Conservation (phyloP, 2,888 invertebrate species). For the Petrophora chlorosata region DNA sequence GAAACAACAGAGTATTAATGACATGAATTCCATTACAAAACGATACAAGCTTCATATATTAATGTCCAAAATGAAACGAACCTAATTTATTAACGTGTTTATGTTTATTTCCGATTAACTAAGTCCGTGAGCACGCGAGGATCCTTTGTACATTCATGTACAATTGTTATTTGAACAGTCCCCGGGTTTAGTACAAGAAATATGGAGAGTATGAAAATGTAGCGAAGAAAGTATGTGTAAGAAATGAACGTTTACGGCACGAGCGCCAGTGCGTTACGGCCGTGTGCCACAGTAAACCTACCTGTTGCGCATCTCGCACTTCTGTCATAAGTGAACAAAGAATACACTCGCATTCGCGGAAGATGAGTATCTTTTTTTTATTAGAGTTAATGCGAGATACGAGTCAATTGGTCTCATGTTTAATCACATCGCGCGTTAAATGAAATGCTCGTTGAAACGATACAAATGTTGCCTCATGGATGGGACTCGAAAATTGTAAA, state of each 20-base stretch:
- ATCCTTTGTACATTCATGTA: background rate
- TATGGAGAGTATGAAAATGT: background rate
- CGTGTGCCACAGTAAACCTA: constrained; percentile 5
- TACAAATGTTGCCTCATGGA: constrained; percentile 46
- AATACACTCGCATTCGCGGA: background rate
- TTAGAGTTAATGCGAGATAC: no score
- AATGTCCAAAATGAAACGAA: no score
- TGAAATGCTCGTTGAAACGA: constrained; percentile 17
- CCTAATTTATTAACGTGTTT: background rate
- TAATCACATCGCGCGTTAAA: constrained; percentile 16
- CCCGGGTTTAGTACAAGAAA: background rate
- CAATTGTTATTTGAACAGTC: background rate
- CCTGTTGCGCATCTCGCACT: constrained; percentile 13
- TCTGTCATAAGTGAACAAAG: background rate
- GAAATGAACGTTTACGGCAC: constrained; percentile 9
- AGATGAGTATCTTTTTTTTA: background rate
- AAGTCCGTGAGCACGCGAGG: constrained; percentile 1
- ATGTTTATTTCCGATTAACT: background rate
- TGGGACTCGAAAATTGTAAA: constrained; percentile 45
- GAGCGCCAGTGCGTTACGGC: constrained; percentile 2
- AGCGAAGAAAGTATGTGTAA: background rate
- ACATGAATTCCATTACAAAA: constrained; percentile 1
- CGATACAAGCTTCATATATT: no score
- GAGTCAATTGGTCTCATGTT: constrained; percentile 9
- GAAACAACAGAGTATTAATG: no score